phyloP scores from a whole-genome alignment of 1,140 invertebrate species.

The Drosophila suzukii region DNA sequence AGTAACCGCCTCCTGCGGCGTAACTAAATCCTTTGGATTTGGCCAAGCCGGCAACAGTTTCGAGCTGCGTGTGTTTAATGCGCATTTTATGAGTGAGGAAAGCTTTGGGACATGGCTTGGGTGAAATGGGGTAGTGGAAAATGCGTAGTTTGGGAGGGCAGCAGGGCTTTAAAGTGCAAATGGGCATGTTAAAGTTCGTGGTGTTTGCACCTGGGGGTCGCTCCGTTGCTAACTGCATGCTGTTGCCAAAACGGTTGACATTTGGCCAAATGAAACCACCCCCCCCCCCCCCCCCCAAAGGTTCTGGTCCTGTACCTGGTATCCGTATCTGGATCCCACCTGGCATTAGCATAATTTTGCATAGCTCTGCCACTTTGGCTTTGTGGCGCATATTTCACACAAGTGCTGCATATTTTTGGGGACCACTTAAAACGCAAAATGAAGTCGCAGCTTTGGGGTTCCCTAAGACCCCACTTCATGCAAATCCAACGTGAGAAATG shows the following conservation, averaged over 20 bases:
- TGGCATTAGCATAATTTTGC: slow-evolving; percentile 81
- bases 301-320: neutral
- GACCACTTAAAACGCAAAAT: slow-evolving; percentile 77
- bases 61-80: slow-evolving; percentile 77
- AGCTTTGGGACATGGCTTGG: slow-evolving; percentile 11
- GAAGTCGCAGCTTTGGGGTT: slow-evolving; percentile 56
- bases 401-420: slow-evolving; percentile 72
- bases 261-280: slow-evolving; percentile 55
- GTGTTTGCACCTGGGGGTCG: slow-evolving; percentile 47
- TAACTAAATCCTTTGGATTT: slow-evolving; percentile 81
- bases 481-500: slow-evolving; percentile 69
- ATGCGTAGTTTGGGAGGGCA: neutral
- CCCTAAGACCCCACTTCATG: slow-evolving; percentile 28
- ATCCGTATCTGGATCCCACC: slow-evolving; percentile 24
- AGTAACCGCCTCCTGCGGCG: slow-evolving; percentile 79
- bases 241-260: slow-evolving; percentile 60
- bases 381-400: slow-evolving; percentile 68
- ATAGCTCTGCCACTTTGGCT: slow-evolving; percentile 64
- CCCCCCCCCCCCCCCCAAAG: neutral
- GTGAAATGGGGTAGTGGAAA: neutral
- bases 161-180: slow-evolving; percentile 67
- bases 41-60: slow-evolving; percentile 57
- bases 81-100: slow-evolving; percentile 80
- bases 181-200: slow-evolving; percentile 69
- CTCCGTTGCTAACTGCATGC: slow-evolving; percentile 52